Evolutionary conservation across 2,113 vertebrate genomes (phyloP), one percentile per base, ranked within the genome.

Genomic region (Grus americana): DNA sequence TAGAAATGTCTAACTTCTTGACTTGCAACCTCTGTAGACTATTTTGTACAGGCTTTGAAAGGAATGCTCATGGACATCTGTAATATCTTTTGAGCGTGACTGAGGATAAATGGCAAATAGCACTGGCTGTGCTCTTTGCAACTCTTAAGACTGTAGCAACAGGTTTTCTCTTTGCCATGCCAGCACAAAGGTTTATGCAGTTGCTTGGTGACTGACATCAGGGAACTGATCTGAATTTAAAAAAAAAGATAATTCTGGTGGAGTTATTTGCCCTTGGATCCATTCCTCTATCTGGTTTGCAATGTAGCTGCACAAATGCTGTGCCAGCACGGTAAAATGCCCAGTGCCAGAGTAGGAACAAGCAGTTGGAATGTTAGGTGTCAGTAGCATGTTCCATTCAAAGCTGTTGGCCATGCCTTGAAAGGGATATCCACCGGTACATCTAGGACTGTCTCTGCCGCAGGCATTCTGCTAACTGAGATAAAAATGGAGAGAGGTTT

Each of bases 361-460:
- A 55, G 30, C 17, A 65, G 54, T 54, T 57, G 36, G 68, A 70
- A 32, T 54, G 30, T 42, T 62, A 22, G 32, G 7, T 29, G 12
- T 55, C 34, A 36, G 26, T 18, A 66, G 30, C 34, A 13, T 0
- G 0, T 61, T 73, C 50, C 2, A 0, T 70, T 92, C 46, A 66
- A 62, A 81, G 55, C 50, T 78, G 20, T 61, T 85, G 10, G 2
- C 30, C 81, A 2, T 85, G 38, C 38, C 20, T 22, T 66, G n/a
- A 21, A 23, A 74, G 50, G 21, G 5, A 1, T 85, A 5, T 55
- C 61, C 55, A 66, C 30, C 9, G 21, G 20, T 54, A 30, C 68
- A 78, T 5, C 13, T 20, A 22, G 61, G 26, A 32, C 27, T 54
- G n/a, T 29, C 15, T 84, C n/a, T 82, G 29, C 44, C 0, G 1